phyloP scores from a whole-genome alignment of 1,140 invertebrate species.

The Cepaea nemoralis region DNA sequence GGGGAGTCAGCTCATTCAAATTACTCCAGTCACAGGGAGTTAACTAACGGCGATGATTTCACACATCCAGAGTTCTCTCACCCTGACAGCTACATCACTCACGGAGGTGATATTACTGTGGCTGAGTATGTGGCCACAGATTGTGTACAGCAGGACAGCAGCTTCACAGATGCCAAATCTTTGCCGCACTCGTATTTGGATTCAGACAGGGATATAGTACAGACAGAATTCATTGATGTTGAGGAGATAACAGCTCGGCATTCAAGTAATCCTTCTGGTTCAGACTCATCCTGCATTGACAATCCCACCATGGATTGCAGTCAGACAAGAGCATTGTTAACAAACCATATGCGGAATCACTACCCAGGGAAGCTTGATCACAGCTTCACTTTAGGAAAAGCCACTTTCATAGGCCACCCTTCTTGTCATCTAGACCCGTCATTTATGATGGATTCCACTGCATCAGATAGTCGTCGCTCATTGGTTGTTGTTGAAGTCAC shows the following conservation, averaged over 20 bases:
- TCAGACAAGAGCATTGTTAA: neutral
- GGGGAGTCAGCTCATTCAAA: neutral
- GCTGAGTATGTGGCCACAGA: conserved; percentile 2
- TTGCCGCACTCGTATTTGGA: conserved; percentile 25
- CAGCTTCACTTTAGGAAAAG: neutral
- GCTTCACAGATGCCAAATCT: conserved; percentile 9
- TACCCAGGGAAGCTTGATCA: neutral
- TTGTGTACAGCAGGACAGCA: neutral
- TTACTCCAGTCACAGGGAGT: conserved; percentile 48
- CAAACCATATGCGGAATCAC: neutral
- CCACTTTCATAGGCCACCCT: neutral
- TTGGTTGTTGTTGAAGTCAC: neutral
- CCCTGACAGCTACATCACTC: neutral
- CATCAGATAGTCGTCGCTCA: neutral
- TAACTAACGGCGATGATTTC: conserved; percentile 25
- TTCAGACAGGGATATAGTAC: neutral
- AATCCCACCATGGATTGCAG: neutral
- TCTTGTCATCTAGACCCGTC: neutral
- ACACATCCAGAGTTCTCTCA: neutral
- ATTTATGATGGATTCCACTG: neutral
- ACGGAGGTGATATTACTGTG: conserved; percentile 8
- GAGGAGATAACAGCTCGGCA: conserved; percentile 19
- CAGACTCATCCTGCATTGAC: neutral
- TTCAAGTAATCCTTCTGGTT: neutral
- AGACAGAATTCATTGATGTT: conserved; percentile 15